Percentiles rank a stretch among this genome's conserved stretches.
Evolutionary conservation across 1,140 invertebrate genomes (phyloP).

Genomic region (Drusus annulatus): DNA sequence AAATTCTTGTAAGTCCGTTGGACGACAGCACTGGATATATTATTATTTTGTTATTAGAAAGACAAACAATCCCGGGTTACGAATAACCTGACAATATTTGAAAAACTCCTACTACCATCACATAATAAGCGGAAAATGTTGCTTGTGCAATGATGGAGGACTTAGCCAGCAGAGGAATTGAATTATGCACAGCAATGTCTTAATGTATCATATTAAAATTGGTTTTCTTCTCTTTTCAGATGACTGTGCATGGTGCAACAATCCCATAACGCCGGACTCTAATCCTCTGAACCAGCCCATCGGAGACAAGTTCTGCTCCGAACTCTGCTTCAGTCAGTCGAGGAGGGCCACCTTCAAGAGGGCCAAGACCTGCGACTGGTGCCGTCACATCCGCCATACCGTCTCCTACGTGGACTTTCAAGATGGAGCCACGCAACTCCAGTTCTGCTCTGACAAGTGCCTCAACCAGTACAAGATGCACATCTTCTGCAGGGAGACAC

Average conservation of each 20-base stretch:
- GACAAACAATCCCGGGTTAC: too few relatives aligned
- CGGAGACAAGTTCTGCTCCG: constrained; percentile 84
- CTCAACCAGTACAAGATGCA: constrained; percentile 97
- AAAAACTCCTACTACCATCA: too few relatives aligned
- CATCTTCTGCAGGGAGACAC: constrained; percentile 92
- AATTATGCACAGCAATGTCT: too few relatives aligned
- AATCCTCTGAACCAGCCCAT: constrained; percentile 73
- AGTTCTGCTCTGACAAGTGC: constrained; percentile 92
- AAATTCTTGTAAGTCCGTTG: too few relatives aligned
- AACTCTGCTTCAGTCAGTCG: constrained; percentile 91
- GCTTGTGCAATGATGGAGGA: too few relatives aligned
- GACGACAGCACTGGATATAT: too few relatives aligned
- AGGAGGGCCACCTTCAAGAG: constrained; percentile 90
- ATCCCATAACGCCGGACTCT: constrained; percentile 71
- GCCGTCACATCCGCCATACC: constrained; percentile 89
- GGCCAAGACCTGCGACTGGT: constrained; percentile 95
- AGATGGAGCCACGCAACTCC: constrained; percentile 84
- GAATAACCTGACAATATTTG: too few relatives aligned
- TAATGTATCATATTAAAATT: neutral
- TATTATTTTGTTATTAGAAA: too few relatives aligned
- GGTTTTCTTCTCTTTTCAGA: constrained; percentile 61
- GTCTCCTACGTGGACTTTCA: constrained; percentile 93
- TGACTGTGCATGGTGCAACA: constrained; percentile 76
- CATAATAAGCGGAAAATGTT: too few relatives aligned
- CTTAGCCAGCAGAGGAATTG: too few relatives aligned